These are phyloP conservation scores for Machaerirhynchus nigripectus DNA, from an alignment of 2,113 vertebrate genomes.

Conservation along the genomic window DNA sequence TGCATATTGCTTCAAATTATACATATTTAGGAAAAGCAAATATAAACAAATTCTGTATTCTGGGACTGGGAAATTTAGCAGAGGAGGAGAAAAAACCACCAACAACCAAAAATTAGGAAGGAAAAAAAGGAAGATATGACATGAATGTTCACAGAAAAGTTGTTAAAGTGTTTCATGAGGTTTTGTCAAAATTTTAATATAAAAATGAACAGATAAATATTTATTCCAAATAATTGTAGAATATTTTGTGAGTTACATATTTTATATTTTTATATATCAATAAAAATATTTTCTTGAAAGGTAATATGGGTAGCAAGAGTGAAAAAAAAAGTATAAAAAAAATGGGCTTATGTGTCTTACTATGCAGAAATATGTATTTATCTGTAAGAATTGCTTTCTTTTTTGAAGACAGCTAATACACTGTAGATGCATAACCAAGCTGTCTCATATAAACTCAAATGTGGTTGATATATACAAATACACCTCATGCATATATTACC, in stretches of 20 bases:
- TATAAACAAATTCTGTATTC: not conserved
- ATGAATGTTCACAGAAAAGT: not conserved
- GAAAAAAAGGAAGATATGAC: not conserved
- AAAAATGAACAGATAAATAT: not conserved
- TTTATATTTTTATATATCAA: not conserved
- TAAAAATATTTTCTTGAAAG: not conserved
- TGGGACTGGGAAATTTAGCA: not conserved
- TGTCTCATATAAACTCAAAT: not conserved
- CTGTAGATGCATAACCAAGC: not conserved
- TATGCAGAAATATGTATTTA: not conserved
- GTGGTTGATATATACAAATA: not conserved
- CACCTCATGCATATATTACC: not conserved
- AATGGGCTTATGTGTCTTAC: not conserved
- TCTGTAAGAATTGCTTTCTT: not conserved
- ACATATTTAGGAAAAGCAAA: not conserved
- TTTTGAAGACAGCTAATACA: not conserved
- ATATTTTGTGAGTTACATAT: not conserved
- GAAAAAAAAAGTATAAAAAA: accelerated
- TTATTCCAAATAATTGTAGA: not conserved
- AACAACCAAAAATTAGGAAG: not conserved
- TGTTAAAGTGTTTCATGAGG: not conserved
- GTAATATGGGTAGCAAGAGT: not conserved
- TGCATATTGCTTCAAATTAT: not conserved
- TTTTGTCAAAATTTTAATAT: not conserved
- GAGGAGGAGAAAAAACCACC: accelerated